Base-by-base conservation (phyloP, 2,888 invertebrate species). In the Drosophila acutilabella region DNA sequence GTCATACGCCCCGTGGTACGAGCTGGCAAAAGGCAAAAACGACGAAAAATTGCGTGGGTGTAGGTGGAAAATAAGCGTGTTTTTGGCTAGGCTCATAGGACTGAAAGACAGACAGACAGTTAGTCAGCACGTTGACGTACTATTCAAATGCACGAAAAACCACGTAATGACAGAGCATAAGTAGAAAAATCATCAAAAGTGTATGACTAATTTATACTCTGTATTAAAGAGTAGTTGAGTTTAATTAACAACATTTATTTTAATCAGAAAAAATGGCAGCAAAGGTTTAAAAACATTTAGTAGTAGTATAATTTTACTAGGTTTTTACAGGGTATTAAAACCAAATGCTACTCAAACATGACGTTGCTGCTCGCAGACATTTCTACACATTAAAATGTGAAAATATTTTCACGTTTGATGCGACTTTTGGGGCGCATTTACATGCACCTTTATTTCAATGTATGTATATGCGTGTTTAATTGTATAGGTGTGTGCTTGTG, bases 331-430 rank as follows among this genome's bases (percentile, higher is more conserved):
- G 38, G 52, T 60, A 52, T 52, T 2, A 14, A 33, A 42, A 18
- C 50, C 18, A 36, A 50, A 20, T 36, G 23, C 26, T 36, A 33
- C 20, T 41, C 10, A 14, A 48, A 51, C 14, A 16, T 26, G 16
- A 10, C 48, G 11, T 11, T 18, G 51, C 13, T 47, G 60, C 42
- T 41, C 33, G 40, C 38, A 62, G 18, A 33, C 14, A 62, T 14
- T 42, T 20, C 20, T 20, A 44, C 36, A 54, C 44, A 53, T n/a
- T 36, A 40, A 48, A 59, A 42, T 61, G 53, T 56, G 54, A 41
- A 74, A 76, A 86, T 87, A 84, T 81, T 88, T 88, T 66, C 89
- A 86, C 86, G 86, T 83, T 75, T 50, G 51, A 51, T 64, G 70
- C 65, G 50, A 62, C 58, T 66, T 30, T 66, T 71, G 56, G 64